These are phyloP conservation scores for Drosophila cardini DNA, from an alignment of 1,140 invertebrate genomes.

Conservation along the genomic window DNA sequence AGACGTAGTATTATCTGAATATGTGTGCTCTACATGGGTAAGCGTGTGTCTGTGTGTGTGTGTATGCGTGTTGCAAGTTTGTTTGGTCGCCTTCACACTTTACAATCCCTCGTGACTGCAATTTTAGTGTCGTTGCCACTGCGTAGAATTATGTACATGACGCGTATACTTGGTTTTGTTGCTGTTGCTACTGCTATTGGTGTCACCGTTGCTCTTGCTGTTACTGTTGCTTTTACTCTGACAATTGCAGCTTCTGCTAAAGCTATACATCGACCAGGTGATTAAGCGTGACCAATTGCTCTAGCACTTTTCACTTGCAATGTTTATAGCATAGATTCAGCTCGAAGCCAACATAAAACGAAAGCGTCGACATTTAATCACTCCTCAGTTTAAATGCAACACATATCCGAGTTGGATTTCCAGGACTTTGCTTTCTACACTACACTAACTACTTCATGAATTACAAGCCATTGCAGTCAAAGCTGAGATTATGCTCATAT, in stretches of 20 bases:
- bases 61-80: slow-evolving; percentile 27
- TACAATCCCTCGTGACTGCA: slow-evolving; percentile 34
- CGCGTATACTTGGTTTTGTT: slow-evolving; percentile 69
- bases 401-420: slow-evolving; percentile 10
- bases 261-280: slow-evolving; percentile 48
- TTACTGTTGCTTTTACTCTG: not conserved
- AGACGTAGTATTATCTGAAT: slow-evolving; percentile 29
- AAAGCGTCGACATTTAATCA: slow-evolving; percentile 68
- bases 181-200: not conserved
- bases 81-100: slow-evolving; percentile 42
- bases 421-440: slow-evolving; percentile 29
- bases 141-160: slow-evolving; percentile 70
- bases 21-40: slow-evolving; percentile 11
- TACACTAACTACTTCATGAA: slow-evolving; percentile 68
- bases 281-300: slow-evolving; percentile 81
- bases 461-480: slow-evolving; percentile 36
- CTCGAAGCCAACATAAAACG: slow-evolving; percentile 43
- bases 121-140: slow-evolving; percentile 48
- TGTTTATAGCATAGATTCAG: slow-evolving; percentile 53
- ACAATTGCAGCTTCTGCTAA: not conserved
- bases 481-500: slow-evolving; percentile 28
- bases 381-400: slow-evolving; percentile 20
- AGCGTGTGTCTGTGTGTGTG: slow-evolving; percentile 26
- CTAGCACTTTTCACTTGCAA: slow-evolving; percentile 53
- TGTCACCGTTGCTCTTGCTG: not conserved